Base-by-base conservation (phyloP, 2,797 vertebrate genomes). In the Oreochromis mossambicus region DNA sequence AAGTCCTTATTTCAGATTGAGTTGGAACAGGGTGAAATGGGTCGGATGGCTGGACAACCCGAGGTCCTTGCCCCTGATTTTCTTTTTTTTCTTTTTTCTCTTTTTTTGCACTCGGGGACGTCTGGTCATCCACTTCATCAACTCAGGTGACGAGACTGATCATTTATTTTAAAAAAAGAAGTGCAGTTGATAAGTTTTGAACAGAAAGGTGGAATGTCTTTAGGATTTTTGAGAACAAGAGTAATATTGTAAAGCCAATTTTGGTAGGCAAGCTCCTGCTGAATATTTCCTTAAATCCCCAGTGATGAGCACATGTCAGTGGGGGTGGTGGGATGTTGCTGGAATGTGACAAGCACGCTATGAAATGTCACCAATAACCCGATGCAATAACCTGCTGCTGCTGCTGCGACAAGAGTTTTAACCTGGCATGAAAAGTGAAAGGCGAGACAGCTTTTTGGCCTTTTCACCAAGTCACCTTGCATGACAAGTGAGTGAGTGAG, bases 21-120 rank as follows among this genome's bases (percentile, higher is more conserved):
- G 79, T 63, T 91, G 89, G 92, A 93, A 92, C 91, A 78, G 92
- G 92, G 91, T 92, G 95, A 96, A 96, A 89, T 95, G 95, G 96
- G 95, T 95, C 94, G 70, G 82, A 84, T 82, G 87, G 89, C 91
- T 83, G 95, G 94, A 96, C 93, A 83, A 85, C 86, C 83, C 68
- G 3, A 82, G 85, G 86, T 94, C 85, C 80, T 92, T 79, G 84
- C 32, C 86, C 86, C 87, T 75, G 73, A 81, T 86, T 86, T 84
- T 82, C 19, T 7, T 36, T 63, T 63, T 4, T 11, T 36, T 36
- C 2, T 58, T 29, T 0, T 0, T 0, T 77, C 26, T 36, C 1
- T 32, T 56, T 55, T 63, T 36, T 36, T 56, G 46, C 66, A 78
- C 78, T 78, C 50, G 11, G 26, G 15, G 46, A 52, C 7, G 78